phyloP scores from a whole-genome alignment of 1,140 invertebrate genomes.

The Hydropsyche tenuis region DNA sequence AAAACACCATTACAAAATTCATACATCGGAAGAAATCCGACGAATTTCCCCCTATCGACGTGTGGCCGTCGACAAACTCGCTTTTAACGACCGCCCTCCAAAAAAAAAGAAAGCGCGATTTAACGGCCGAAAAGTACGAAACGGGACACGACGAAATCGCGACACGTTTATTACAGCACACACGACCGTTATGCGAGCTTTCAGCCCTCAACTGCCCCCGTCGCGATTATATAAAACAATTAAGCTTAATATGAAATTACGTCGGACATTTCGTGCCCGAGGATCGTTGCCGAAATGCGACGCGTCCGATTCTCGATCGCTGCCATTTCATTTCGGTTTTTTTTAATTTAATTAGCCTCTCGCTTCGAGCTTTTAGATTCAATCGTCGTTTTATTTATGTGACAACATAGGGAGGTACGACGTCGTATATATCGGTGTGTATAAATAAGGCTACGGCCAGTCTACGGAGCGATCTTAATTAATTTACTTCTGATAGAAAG shows the following conservation, averaged over 20 bases:
- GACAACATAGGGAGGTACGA: no score
- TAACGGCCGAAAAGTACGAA: background rate
- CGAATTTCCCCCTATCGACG: background rate
- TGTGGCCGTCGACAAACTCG: background rate
- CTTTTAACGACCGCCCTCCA: no score
- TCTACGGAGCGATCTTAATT: slow-evolving; percentile 28
- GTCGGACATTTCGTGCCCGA: background rate
- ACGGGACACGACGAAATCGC: background rate
- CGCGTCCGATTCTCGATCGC: no score
- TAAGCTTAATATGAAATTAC: slow-evolving; percentile 1
- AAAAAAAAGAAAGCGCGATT: no score
- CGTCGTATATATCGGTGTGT: background rate
- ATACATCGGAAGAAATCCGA: no score
- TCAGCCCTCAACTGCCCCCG: background rate
- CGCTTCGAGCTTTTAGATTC: no score
- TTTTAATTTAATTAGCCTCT: no score
- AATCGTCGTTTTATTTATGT: no score
- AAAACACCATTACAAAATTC: no score
- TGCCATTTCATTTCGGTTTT: no score
- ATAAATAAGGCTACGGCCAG: background rate
- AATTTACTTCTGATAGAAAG: slow-evolving; percentile 13
- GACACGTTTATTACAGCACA: background rate
- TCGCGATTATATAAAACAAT: background rate
- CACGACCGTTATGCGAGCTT: background rate
- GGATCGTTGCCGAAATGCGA: background rate